Evolutionary conservation across 2,113 vertebrate genomes (phyloP).

Genomic region (Pseudorasbora parva): DNA sequence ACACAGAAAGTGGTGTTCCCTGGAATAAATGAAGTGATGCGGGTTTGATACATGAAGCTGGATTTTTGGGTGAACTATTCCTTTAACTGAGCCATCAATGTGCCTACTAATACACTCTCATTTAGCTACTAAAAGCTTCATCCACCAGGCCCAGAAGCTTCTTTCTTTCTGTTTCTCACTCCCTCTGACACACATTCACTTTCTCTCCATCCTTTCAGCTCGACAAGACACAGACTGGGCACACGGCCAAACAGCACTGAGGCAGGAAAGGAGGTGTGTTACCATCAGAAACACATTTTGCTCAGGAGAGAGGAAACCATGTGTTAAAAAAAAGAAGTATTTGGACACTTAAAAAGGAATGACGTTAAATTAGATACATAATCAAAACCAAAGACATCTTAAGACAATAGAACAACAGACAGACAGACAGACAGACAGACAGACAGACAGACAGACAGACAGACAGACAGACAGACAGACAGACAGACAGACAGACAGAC

Average conservation of each 20-base stretch:
- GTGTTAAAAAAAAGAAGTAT: background rate
- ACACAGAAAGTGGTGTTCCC: background rate
- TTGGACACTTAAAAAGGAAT: background rate
- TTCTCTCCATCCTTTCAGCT: constrained; percentile 23
- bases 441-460: too few species aligned
- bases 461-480: too few species aligned
- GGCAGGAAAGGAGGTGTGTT: background rate
- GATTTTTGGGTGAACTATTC: background rate
- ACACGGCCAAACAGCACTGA: background rate
- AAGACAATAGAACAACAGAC: too few species aligned
- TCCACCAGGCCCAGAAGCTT: background rate
- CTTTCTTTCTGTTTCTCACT: constrained; percentile 13
- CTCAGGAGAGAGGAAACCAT: background rate
- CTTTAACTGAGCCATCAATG: background rate
- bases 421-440: too few species aligned
- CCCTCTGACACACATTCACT: constrained; percentile 38
- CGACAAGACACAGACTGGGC: constrained; percentile 32
- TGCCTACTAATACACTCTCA: background rate
- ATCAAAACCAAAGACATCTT: background rate
- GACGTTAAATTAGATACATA: background rate
- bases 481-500: too few species aligned
- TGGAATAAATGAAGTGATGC: background rate
- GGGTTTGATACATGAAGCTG: background rate
- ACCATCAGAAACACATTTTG: background rate
- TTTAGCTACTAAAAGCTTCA: constrained; percentile 1